Evolutionary conservation across 1,140 invertebrate species (phyloP), one percentile per base, ranked within the genome.

Genomic region (Watersipora subatra): DNA sequence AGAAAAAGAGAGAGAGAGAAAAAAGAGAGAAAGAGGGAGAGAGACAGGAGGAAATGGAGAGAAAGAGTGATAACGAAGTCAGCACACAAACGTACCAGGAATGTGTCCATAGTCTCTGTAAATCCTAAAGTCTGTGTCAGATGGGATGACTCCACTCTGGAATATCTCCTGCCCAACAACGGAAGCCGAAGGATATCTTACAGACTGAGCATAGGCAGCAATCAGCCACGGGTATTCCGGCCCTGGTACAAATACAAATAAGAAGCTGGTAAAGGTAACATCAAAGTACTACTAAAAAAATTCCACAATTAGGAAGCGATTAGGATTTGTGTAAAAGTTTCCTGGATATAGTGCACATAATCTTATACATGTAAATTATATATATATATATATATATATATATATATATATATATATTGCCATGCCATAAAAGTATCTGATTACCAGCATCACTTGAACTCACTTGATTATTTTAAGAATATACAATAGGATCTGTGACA

Each of bases 121-220:
- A 73, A 97, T 92, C 65, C 93, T 84, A 80, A 91, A 97, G 81
- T 97, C 93, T 0, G 93, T 97, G 78, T 96, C 93, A 7, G 90
- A 92, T 27, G 93, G 93, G 73, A 97, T 89, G 28, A 93, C 82
- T 2, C 91, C 90, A 74, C 86, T 89, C 78, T 95, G 88, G 81
- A 97, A 97, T 70, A 97, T 86, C 83, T 97, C 93, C 83, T 97
- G 92, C 59, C 87, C 92, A 67, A 96, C 76, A 17, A 91, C 89
- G 56, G 88, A 89, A 7, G 91, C 92, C 79, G 89, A 92, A 0
- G 94, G 93, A 84, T 93, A 88, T 70, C 87, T 87, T 57, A 89
- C 91, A 67, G 85, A 84, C 75, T 87, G 84, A 1, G 89, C 87
- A 83, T 96, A 97, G 7, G 87, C 86, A 82, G 88, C 85, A 71